phyloP scores from a whole-genome alignment of 2,113 vertebrate species.

The Thomomys bottae region DNA sequence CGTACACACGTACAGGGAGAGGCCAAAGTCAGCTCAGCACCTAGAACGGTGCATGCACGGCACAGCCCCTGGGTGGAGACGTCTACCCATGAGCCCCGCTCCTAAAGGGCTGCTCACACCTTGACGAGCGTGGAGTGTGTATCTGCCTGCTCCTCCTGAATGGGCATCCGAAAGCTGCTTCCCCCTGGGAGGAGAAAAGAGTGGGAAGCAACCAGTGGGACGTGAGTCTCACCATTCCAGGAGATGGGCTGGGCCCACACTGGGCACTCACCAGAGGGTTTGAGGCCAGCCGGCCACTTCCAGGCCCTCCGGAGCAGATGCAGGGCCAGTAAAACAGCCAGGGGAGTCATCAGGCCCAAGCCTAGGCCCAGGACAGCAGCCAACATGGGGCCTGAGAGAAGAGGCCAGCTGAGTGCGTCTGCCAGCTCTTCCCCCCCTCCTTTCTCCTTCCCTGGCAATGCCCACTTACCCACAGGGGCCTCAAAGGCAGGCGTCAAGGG shows the following conservation, averaged over 20 bases:
- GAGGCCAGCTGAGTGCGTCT: neutral
- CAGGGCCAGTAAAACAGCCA: conserved; percentile 46
- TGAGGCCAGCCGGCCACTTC: neutral
- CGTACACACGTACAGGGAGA: neutral
- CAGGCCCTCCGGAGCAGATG: conserved; percentile 58
- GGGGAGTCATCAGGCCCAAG: conserved; percentile 33
- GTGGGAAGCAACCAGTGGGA: too few species aligned
- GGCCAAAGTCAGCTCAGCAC: conserved; percentile 45
- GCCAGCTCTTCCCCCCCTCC: accelerated
- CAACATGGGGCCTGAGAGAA: neutral
- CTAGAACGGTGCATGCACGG: conserved; percentile 53
- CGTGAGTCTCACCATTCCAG: accelerated
- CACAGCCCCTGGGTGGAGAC: too few species aligned
- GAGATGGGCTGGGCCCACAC: too few species aligned
- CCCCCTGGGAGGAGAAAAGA: conserved; percentile 66
- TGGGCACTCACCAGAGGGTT: conserved; percentile 46
- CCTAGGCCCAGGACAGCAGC: conserved; percentile 23
- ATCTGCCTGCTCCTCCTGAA: conserved; percentile 85
- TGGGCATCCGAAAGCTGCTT: conserved; percentile 76
- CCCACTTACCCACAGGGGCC: conserved; percentile 36
- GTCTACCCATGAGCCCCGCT: too few species aligned
- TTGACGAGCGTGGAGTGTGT: conserved; percentile 80
- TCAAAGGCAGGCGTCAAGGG: neutral
- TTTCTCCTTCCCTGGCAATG: neutral
- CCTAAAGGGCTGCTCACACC: conserved; percentile 62